Conservation (phyloP, 2,888 invertebrate genomes). For the Campoletis raptor region DNA sequence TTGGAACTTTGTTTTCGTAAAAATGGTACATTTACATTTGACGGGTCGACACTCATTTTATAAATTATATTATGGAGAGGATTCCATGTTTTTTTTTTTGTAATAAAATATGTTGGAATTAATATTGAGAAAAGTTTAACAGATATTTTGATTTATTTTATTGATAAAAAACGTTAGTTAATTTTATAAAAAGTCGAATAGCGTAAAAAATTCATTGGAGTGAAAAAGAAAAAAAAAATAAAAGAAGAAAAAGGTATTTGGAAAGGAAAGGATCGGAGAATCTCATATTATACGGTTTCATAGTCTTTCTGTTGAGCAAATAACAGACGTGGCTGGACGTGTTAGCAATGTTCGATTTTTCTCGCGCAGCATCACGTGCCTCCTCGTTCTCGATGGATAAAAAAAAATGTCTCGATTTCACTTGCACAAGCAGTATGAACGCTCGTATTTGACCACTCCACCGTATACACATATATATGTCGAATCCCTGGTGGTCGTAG, state of each 20-base stretch:
- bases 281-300: conserved; percentile 17
- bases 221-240: background rate
- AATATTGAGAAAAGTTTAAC: background rate
- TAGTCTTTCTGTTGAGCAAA: conserved; percentile 20
- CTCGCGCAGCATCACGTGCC: conserved; percentile 43
- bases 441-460: conserved; percentile 53
- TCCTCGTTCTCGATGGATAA: conserved; percentile 54
- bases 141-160: background rate
- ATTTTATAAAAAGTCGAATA: background rate
- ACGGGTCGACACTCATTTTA: too few species aligned
- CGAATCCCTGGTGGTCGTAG: conserved; percentile 61
- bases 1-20: too few species aligned
- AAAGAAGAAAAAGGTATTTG: background rate
- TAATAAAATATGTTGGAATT: background rate
- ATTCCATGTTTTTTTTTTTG: too few species aligned
- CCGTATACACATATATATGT: conserved; percentile 43
- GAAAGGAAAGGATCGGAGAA: conserved; percentile 6
- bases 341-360: conserved; percentile 52
- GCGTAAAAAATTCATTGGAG: background rate
- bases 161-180: background rate
- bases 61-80: too few species aligned
- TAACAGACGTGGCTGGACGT: conserved; percentile 37
- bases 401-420: conserved; percentile 56
- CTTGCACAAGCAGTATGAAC: conserved; percentile 55
- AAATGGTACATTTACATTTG: too few species aligned